Evolutionary conservation across 2,888 invertebrate species (phyloP), one percentile per base, ranked within the genome.

Genomic region (Melieria picta): DNA sequence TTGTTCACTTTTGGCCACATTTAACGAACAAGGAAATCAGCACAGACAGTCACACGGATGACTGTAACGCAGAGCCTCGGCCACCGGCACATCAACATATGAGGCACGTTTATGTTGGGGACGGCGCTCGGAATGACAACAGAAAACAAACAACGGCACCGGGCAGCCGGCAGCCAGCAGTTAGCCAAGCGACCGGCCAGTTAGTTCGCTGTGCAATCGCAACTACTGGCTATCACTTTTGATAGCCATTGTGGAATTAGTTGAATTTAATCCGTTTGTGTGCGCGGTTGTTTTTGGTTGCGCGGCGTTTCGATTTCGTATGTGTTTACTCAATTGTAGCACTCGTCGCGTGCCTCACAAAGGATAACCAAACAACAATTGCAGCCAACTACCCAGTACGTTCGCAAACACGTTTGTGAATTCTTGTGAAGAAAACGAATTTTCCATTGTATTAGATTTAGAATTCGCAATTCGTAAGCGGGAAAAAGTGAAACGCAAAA

Each of bases 261-360:
- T 83, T 82, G 80, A 77, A 77, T 81, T 82, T 79, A 75, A 82
- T 79, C 80, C 83, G 83, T 79, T 80, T 79, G 77, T 77, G 81
- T 78, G 82, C 82, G 79, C 81, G 81, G 83, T 84, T 78, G 76
- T 71, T 71, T 68, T 11, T 7, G 46, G 46, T 67, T 71, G 63
- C 71, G 55, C 65, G 66, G 69, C 57, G 61, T 65, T 52, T 55
- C 46, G 65, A 30, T 58, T 42, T 48, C 66, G 43, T 42, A 13
- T 13, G 7, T 10, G 7, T 13, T 57, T n/a, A 7, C 57, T n/a
- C 57, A 57, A 50, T 30, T 30, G 50, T 50, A 11, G 52, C 13
- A 52, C 13, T 11, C 13, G 52, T n/a, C 30, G n/a, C 30, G 10
- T 58, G 42, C 58, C 6, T 58, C 30, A 30, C 30, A 10, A 58